Evolutionary conservation across 1,140 invertebrate genomes (phyloP), one percentile per base, ranked within the genome.

Genomic region (Pissodes strobi): DNA sequence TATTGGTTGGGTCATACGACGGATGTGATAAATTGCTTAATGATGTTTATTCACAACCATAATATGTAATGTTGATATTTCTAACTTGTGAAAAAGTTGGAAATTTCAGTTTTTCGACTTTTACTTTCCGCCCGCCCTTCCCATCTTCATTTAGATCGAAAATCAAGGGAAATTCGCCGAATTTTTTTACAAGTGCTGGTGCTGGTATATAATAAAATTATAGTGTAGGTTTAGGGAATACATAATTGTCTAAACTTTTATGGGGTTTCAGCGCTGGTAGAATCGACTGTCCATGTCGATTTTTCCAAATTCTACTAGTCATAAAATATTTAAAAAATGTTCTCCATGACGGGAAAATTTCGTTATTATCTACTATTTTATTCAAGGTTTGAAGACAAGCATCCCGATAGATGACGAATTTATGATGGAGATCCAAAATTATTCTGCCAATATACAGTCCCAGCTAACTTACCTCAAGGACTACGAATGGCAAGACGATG

Each of bases 21-120:
- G 84, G 85, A 66, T 86, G 27, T 30, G 12, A 30, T 12, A 12
- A 30, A 12, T 6, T 4, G 4, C 5, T 13, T 3, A 8, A 13
- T 4, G 4, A 4, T 17, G 38, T 4, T 8, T 8, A 4, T 41
- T 5, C 13, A n/a, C 13, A 41, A 41, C n/a, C n/a, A n/a, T n/a
- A n/a, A n/a, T n/a, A n/a, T n/a, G 13, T 4, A 41, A 41, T 41
- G 4, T 9, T n/a, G 93, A 76, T 78, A 93, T 57, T 86, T 90
- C 61, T 90, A 90, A 78, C 92, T 94, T 90, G 92, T 94, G 1
- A 69, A 70, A 30, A 72, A 68, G n/a, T n/a, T n/a, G n/a, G n/a
- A n/a, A n/a, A n/a, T n/a, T n/a, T n/a, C n/a, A n/a, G n/a, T n/a
- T n/a, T n/a, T n/a, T n/a, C n/a, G n/a, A n/a, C n/a, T n/a, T n/a